Percentiles rank a stretch among this genome's conserved stretches.
Evolutionary conservation across 2,113 vertebrate species (phyloP).

Genomic region (Zosterops pallidus): DNA sequence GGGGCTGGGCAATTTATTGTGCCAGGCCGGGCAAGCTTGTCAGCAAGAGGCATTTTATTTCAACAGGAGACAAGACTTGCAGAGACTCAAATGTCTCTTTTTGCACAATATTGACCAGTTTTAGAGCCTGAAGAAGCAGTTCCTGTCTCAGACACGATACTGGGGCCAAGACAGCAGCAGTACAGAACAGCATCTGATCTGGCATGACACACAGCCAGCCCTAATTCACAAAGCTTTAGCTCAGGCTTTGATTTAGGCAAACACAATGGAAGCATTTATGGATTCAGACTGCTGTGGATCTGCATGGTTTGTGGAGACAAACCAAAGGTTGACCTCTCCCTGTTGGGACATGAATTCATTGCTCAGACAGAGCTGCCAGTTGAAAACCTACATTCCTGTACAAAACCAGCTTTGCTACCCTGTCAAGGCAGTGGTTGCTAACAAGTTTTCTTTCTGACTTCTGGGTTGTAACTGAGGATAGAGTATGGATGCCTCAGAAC

Average conservation of each 20-base stretch:
- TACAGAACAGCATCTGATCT: not conserved
- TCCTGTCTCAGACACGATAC: not conserved
- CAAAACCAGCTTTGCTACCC: not conserved
- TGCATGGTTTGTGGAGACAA: not conserved
- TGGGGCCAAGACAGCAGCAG: not conserved
- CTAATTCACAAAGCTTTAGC: not conserved
- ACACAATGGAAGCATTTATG: not conserved
- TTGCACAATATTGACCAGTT: not conserved
- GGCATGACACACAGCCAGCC: not conserved
- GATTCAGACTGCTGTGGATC: not conserved
- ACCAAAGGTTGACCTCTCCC: not conserved
- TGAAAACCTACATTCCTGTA: not conserved
- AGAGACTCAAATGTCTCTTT: not conserved
- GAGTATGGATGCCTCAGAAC: not conserved
- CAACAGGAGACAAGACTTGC: not conserved
- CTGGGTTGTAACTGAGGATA: not conserved
- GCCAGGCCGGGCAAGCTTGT: not conserved
- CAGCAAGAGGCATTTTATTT: not conserved
- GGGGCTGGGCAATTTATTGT: not conserved
- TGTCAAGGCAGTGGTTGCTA: not conserved
- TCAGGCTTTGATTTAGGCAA: not conserved
- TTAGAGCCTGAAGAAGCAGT: not conserved
- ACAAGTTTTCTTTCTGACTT: not conserved
- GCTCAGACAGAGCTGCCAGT: not conserved
- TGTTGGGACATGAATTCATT: fast-evolving